Evolutionary conservation across 2,113 vertebrate species (phyloP).

Genomic region (Saimiri boliviensis): DNA sequence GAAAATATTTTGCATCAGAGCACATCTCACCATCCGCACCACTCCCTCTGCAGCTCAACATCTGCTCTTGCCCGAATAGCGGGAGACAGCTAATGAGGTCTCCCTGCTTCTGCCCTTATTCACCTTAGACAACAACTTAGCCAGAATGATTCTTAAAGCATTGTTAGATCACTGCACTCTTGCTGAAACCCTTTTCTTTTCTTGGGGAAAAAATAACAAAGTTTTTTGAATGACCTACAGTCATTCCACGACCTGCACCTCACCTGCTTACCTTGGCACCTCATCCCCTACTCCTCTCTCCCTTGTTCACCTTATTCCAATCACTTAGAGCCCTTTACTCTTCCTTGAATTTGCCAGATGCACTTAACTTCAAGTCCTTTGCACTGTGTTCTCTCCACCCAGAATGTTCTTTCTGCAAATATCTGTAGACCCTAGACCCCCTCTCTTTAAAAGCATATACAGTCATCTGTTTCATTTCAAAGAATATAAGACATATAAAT

Average conservation of each 20-base stretch:
- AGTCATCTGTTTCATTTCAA: background rate
- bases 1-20: background rate
- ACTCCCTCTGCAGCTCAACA: background rate
- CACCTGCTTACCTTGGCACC: background rate
- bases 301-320: background rate
- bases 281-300: background rate
- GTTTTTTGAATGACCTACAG: background rate
- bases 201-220: background rate
- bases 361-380: background rate
- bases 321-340: background rate
- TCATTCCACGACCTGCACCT: fast-evolving
- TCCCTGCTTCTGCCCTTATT: background rate
- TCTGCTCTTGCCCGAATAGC: background rate
- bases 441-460: background rate
- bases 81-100: background rate
- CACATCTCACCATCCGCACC: background rate
- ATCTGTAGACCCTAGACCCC: background rate
- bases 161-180: background rate
- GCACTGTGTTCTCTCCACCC: background rate
- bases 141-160: background rate
- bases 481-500: background rate
- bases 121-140: background rate
- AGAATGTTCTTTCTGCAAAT: background rate
- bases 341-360: background rate
- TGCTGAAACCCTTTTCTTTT: background rate